Conservation (phyloP, 2,113 vertebrate genomes). For the Dasypus novemcinctus region DNA sequence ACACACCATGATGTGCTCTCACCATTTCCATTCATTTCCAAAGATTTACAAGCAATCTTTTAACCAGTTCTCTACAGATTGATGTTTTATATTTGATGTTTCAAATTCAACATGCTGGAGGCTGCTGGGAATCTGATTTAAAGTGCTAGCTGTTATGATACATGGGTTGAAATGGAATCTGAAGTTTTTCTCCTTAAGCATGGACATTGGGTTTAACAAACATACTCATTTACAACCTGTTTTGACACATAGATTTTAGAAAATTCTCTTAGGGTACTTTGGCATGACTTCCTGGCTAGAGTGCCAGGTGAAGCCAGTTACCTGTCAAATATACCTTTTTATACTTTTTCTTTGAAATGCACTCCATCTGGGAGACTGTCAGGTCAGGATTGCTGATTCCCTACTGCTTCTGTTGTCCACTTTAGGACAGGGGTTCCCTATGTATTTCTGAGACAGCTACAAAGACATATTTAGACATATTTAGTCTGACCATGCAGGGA, state of each 20-base stretch:
- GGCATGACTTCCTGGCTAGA: not conserved
- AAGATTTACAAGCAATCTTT: too few relatives aligned
- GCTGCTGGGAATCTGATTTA: not conserved
- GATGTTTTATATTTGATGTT: not conserved
- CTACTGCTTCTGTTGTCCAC: not conserved
- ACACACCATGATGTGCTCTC: too few relatives aligned
- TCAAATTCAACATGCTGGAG: not conserved
- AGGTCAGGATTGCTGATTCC: not conserved
- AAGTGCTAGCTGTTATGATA: not conserved
- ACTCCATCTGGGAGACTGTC: not conserved
- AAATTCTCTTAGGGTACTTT: not conserved
- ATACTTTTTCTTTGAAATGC: not conserved
- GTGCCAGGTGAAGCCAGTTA: not conserved
- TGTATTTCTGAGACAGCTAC: not conserved
- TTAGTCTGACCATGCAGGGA: not conserved
- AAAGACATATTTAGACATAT: not conserved
- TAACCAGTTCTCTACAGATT: not conserved
- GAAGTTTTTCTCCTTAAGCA: not conserved
- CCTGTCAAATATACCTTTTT: not conserved
- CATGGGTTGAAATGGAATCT: not conserved
- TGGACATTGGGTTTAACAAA: not conserved
- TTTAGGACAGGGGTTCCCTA: not conserved
- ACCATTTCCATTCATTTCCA: too few relatives aligned
- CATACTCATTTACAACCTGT: not conserved
- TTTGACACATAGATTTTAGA: not conserved